phyloP scores from a whole-genome alignment of 92 coral and sea anemone genomes.

The Epizoanthus scotinus region DNA sequence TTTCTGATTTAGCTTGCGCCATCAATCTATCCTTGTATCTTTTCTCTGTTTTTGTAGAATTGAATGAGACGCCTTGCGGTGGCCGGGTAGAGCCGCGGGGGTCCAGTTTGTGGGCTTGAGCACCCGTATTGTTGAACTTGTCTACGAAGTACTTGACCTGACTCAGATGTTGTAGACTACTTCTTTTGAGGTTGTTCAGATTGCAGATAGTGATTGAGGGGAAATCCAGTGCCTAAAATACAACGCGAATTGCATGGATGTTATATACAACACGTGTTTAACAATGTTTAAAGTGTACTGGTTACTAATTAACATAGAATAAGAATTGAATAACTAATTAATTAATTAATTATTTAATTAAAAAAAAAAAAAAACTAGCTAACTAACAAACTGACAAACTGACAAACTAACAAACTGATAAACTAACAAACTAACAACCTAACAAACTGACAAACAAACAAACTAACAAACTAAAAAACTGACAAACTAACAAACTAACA shows the following conservation, averaged over 20 bases:
- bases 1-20: conserved; percentile 2
- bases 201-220: conserved; percentile 77
- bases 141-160: conserved; percentile 1
- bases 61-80: not conserved
- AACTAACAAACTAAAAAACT: too few relatives aligned
- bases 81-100: not conserved
- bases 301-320: too few relatives aligned
- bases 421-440: too few relatives aligned
- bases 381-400: too few relatives aligned
- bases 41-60: not conserved
- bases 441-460: too few relatives aligned
- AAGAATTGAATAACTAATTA: too few relatives aligned
- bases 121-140: not conserved
- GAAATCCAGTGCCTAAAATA: conserved; percentile 49
- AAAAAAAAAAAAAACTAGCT: too few relatives aligned
- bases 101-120: not conserved
- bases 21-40: not conserved
- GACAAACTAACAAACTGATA: too few relatives aligned
- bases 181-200: conserved; percentile 55
- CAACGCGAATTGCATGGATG: not conserved
- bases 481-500: too few relatives aligned
- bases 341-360: too few relatives aligned
- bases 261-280: not conserved
- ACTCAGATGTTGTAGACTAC: not conserved
- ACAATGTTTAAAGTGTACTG: too few relatives aligned